Base-by-base conservation (phyloP, 2,113 vertebrate species). In the Nycticorax nycticorax region DNA sequence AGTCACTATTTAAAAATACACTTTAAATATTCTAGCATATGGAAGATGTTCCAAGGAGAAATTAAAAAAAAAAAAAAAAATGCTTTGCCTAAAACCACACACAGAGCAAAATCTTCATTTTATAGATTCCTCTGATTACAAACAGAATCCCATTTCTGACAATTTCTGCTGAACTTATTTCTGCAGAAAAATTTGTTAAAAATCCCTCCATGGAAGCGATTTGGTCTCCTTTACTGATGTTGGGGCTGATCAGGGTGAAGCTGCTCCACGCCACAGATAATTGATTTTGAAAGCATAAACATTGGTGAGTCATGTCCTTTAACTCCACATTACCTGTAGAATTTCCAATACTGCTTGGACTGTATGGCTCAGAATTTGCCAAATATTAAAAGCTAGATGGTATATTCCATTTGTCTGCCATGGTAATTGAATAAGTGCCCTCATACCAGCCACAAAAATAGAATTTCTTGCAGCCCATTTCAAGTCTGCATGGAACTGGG, bases 21-120 rank as follows among this genome's bases (percentile, higher is more conserved):
- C 55, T 97, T 95, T 71, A 97, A 98, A 97, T 96, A 97, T 94
- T 97, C 68, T 91, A 96, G 74, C 96, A 95, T 93, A 94, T 90
- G 90, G 95, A 94, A 92, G 89, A 90, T 93, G 69, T 93, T 95
- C 88, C 77, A 96, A 96, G 63, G 66, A 97, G 71, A 94, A 80
- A 88, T 85, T 76, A 0, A 14, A 72, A 86, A 96, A 93, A 95
- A 94, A 94, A 86, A 41, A 8, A 73, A 67, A 56, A 81, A 85
- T 19, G 39, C 28, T 81, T 96, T 95, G 48, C 48, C 72, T 92
- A 56, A 77, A 91, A 53, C 27, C 21, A 19, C 81, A 91, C 9
- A 32, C 12, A 47, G 39, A 63, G 47, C 24, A 79, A 89, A 85
- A 89, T 69, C 57, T 93, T 93, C 43, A 82, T 73, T 68, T 85